Conservation (phyloP, 1,140 invertebrate species). For the Listronotus oregonensis region DNA sequence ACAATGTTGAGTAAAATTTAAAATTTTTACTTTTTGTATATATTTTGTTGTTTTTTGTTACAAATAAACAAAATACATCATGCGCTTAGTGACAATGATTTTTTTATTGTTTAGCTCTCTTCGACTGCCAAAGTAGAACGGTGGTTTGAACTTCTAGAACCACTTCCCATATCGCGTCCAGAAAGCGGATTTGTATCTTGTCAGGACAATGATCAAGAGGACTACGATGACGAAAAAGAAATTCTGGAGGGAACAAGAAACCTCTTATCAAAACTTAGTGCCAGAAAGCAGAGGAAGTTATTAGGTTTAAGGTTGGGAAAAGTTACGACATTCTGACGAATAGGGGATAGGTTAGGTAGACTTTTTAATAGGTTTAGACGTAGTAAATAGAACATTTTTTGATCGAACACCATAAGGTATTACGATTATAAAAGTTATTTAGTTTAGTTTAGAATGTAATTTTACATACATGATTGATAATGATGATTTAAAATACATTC, state of each 20-base stretch:
- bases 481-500: too few species aligned
- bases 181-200: constrained; percentile 73
- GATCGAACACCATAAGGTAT: too few species aligned
- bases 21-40: too few species aligned
- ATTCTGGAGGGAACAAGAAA: constrained; percentile 62
- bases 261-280: constrained; percentile 66
- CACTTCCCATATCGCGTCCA: constrained; percentile 66
- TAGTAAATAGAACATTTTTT: neutral
- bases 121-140: constrained; percentile 73
- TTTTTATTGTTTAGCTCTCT: constrained; percentile 60
- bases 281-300: constrained; percentile 69
- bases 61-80: too few species aligned
- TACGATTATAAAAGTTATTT: too few species aligned
- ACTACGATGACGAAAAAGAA: constrained; percentile 58
- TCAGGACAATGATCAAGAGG: constrained; percentile 54
- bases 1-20: too few species aligned
- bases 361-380: constrained; percentile 28
- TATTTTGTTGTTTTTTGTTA: too few species aligned
- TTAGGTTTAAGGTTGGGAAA: constrained; percentile 68
- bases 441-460: too few species aligned
- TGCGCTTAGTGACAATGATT: neutral
- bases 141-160: constrained; percentile 71
- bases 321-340: constrained; percentile 65
- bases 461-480: too few species aligned
- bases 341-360: constrained; percentile 19